Evolutionary conservation across 2,888 invertebrate species (phyloP), one percentile per base, ranked within the genome.

Genomic region (Amaurobius ferox): DNA sequence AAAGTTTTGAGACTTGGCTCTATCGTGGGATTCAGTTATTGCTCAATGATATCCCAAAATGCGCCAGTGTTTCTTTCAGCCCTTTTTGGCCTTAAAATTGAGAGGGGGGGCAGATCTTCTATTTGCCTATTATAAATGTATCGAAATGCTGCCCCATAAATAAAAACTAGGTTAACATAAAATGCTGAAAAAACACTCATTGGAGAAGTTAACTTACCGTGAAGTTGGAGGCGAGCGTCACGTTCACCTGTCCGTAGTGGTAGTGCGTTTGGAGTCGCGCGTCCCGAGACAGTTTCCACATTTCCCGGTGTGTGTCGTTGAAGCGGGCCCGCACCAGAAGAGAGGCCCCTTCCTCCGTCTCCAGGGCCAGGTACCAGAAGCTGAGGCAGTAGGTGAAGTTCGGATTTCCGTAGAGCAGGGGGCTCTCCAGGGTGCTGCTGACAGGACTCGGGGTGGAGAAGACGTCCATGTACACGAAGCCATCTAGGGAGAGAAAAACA

Each of bases 401-500:
- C 5, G 83, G 72, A 29, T 85, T 79, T 19, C 87, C 83, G n/a
- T 76, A 73, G 2, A 83, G 70, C 1, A 48, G 29, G 0, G 76
- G 32, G 28, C 83, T 76, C 70, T 87, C 74, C 30, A 87, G 26
- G 0, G 77, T 79, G n/a, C 79, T 79, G 62, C 76, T 79, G 29
- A 79, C 83, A 0, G 74, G 79, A 3, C n/a, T 62, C 0, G 83
- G 83, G 0, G 83, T 29, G 6, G 85, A 79, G 40, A 87, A 87
- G 26, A 87, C 83, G 62, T 87, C 87, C 68, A 87, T 79, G 35
- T 85, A 87, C 6, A 87, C 74, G 44, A 87, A 87, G 1, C 87
- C 87, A 11, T 80, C 87, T 87, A 40, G 23, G 61, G 44, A 19
- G 28, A 16, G 1, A 35, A 16, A 7, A 35, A 35, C 6, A 35